Evolutionary conservation across 2,113 vertebrate genomes (phyloP), one percentile per base, ranked within the genome.

Genomic region (Apaloderma vittatum): DNA sequence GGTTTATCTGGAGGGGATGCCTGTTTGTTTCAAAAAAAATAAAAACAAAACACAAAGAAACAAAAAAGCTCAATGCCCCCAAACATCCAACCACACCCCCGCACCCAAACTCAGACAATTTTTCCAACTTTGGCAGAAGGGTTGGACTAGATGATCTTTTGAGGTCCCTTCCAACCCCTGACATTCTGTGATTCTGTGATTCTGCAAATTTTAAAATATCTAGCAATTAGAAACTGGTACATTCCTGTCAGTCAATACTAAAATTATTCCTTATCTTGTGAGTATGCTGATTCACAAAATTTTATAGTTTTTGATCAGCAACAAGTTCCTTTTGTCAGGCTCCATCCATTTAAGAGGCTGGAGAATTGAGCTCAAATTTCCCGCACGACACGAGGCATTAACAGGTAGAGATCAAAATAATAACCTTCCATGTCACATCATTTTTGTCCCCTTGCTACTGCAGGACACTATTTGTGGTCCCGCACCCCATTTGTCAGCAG

Each of bases 351-450:
- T 66, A 57, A 65, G 13, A 61, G 26, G 21, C 6, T 5, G 7
- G 4, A 73, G 15, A 77, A 74, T 2, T 52, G 9, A 90, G 81
- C 4, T 3, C 11, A 54, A n/a, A 54, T 7, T 77, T 92, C 20
- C 18, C 30, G 8, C 18, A 27, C 0, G 0, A 21, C 6, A 76
- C 20, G 23, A 84, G 90, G 2, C 11, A 20, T 34, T 45, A 77
- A 37, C 3, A 40, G 6, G 7, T 45, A 52, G 8, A 16, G 27
- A 2, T 9, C 59, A 81, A 90, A 88, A 40, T 22, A 66, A 27
- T 15, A 32, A 18, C 30, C 2, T 59, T 65, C 14, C 8, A 27
- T 14, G 14, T 40, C 65, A 13, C 8, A 73, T 15, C 5, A 5
- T 22, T 45, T 84, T 83, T 88, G 45, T 23, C 18, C 29, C 4